A percentile compares a stretch with the other conserved stretches of the same genome.
phyloP scores from a whole-genome alignment of 2,797 vertebrate species.

The Sebastes wilsoni region DNA sequence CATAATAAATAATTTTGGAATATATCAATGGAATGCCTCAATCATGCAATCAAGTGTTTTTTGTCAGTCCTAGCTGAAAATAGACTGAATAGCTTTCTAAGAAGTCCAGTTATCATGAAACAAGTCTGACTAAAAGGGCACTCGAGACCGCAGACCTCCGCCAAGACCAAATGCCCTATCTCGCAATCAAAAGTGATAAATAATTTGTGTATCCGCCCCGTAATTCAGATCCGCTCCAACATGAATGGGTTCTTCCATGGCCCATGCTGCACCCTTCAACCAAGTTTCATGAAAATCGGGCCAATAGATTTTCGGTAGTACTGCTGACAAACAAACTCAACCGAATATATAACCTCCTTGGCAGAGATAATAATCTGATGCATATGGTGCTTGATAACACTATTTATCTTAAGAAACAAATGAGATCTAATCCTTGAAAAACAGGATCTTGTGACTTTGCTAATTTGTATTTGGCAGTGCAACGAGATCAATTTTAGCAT shows the following conservation, averaged over 20 bases:
- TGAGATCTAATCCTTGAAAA: slow-evolving; percentile 3
- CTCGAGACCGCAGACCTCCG: background rate
- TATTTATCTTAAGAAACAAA: slow-evolving; percentile 27
- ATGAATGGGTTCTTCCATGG: background rate
- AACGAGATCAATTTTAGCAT: background rate
- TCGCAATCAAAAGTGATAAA: background rate
- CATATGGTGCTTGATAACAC: slow-evolving; percentile 30
- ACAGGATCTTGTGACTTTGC: slow-evolving; percentile 27
- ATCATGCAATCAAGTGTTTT: slow-evolving; percentile 17
- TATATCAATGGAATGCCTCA: slow-evolving; percentile 8
- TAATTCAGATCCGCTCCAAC: background rate
- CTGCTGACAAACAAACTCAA: background rate
- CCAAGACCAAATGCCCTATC: background rate
- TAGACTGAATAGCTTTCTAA: background rate
- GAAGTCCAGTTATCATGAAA: slow-evolving; percentile 42
- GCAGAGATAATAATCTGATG: slow-evolving; percentile 13
- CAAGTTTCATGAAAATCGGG: background rate
- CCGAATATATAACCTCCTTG: background rate
- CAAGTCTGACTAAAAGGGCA: slow-evolving; percentile 1
- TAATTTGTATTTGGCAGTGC: slow-evolving; percentile 10
- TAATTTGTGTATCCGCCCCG: background rate
- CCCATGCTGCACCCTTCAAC: background rate
- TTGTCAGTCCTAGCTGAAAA: slow-evolving; percentile 13
- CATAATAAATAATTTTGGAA: slow-evolving; percentile 24
- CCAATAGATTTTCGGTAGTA: background rate